These are phyloP conservation scores for Doryteuthis pealeii DNA, from an alignment of 1,140 invertebrate species.

Conservation along the genomic window DNA sequence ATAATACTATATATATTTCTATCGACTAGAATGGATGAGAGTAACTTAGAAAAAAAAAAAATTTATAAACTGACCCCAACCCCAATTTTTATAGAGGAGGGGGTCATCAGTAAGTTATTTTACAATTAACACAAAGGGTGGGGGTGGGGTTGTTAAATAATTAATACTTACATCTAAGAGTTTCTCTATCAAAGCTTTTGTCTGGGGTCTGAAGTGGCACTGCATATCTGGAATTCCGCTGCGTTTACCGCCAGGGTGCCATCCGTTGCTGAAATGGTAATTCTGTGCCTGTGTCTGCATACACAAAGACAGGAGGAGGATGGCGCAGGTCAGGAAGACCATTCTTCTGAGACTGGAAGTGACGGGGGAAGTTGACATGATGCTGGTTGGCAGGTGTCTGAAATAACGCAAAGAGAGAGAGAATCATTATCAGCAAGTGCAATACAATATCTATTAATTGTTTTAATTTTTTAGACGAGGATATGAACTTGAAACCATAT, in stretches of 20 bases:
- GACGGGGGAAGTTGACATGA: not conserved
- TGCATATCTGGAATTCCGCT: slow-evolving; percentile 12
- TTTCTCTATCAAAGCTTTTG: slow-evolving; percentile 33
- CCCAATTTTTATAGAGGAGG: no score
- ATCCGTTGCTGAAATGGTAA: slow-evolving; percentile 55
- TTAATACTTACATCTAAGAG: slow-evolving; percentile 37
- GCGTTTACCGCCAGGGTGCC: slow-evolving; percentile 45
- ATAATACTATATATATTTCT: no score
- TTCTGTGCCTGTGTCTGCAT: slow-evolving; percentile 34
- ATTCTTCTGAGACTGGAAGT: slow-evolving; percentile 9
- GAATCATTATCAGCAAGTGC: no score
- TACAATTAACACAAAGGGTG: not conserved
- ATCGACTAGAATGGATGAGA: no score
- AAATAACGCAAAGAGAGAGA: no score
- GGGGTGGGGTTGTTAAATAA: no score
- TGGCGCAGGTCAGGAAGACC: slow-evolving; percentile 19
- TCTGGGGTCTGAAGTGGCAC: slow-evolving; percentile 33
- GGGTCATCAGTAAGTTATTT: no score
- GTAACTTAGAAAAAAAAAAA: no score
- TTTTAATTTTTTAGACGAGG: no score
- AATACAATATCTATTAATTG: no score
- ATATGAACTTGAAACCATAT: no score
- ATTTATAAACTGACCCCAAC: no score
- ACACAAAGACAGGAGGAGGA: slow-evolving; percentile 16
- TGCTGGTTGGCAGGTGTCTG: not conserved